Percentiles rank a stretch among this genome's conserved stretches.
Conservation (phyloP, 2,113 vertebrate genomes). For the Muntiacus reevesi region DNA sequence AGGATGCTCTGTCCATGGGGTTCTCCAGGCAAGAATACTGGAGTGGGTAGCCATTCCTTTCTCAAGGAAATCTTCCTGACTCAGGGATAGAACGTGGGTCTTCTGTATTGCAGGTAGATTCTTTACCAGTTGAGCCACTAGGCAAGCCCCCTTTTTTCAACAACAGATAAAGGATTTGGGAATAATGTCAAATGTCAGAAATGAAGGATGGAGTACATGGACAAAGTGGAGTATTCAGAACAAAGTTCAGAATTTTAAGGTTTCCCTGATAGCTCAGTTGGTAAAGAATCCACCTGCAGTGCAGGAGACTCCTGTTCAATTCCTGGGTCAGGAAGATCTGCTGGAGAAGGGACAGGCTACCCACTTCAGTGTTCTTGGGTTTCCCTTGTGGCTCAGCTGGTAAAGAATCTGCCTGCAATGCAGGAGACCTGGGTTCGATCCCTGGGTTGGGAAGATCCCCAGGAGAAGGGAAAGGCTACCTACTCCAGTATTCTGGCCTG, state of each 20-base stretch:
- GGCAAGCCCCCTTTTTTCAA: not conserved
- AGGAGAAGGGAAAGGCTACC: not conserved
- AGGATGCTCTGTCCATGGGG: not conserved
- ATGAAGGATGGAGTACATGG: not conserved
- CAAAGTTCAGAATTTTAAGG: not conserved
- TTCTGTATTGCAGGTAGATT: not conserved
- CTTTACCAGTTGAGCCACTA: not conserved
- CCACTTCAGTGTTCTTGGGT: not conserved
- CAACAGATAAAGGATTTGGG: not conserved
- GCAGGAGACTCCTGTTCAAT: fast-evolving
- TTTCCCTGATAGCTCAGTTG: not conserved
- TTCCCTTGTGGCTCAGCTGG: not conserved
- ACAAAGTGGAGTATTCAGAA: not conserved
- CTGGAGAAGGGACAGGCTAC: not conserved
- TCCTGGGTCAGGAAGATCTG: not conserved
- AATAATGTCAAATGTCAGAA: not conserved
- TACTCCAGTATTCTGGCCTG: not conserved
- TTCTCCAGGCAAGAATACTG: not conserved
- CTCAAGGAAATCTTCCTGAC: not conserved
- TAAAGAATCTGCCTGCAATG: not conserved
- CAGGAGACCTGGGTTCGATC: not conserved
- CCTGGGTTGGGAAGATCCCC: not conserved
- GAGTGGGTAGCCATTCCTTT: not conserved
- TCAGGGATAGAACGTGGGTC: not conserved
- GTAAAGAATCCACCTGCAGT: not conserved